phyloP scores from a whole-genome alignment of 1,140 invertebrate genomes.

The Drosophila seguyi region DNA sequence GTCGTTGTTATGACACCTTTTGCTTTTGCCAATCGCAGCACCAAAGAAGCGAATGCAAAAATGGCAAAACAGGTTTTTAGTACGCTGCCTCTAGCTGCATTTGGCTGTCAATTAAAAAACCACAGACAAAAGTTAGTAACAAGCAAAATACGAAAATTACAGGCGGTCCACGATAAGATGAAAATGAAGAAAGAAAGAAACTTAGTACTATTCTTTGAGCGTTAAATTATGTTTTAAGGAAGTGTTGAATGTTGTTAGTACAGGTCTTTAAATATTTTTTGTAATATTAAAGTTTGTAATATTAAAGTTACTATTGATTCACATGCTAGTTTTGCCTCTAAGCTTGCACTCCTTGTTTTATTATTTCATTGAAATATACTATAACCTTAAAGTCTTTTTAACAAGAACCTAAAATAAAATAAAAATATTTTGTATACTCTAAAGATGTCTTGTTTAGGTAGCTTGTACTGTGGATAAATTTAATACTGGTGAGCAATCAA shows the following conservation, averaged over 20 bases:
- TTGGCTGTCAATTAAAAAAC: constrained; percentile 74
- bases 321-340: background rate
- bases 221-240: too few species aligned
- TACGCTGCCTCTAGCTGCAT: constrained; percentile 40
- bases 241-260: too few species aligned
- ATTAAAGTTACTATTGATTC: too few species aligned
- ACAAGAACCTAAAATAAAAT: too few species aligned
- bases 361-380: background rate
- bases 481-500: constrained; percentile 57
- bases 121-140: constrained; percentile 40
- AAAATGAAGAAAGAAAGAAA: background rate
- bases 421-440: too few species aligned
- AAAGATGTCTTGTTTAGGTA: background rate
- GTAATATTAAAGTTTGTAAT: too few species aligned
- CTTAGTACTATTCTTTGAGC: background rate
- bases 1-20: constrained; percentile 71
- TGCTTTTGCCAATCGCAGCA: constrained; percentile 53
- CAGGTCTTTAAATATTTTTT: too few species aligned
- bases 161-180: constrained; percentile 3
- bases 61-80: constrained; percentile 62
- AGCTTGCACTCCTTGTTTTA: background rate
- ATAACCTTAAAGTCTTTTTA: too few species aligned
- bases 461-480: constrained; percentile 2
- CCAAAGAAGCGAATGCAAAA: constrained; percentile 67
- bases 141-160: constrained; percentile 29